Evolutionary conservation across 2,797 vertebrate species (phyloP).

Genomic region (Hippoglossus hippoglossus): DNA sequence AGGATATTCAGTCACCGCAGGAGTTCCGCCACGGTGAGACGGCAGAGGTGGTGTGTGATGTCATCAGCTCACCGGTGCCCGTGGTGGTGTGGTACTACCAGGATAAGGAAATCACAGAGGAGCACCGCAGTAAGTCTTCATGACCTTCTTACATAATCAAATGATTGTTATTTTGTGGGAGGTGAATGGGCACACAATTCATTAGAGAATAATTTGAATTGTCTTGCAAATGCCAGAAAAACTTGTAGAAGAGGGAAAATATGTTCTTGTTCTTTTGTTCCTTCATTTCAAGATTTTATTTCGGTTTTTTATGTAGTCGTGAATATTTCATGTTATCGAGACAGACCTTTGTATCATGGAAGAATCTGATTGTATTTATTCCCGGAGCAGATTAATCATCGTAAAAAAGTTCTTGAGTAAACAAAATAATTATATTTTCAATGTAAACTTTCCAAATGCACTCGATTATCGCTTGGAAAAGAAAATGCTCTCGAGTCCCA

Average conservation of each 20-base stretch:
- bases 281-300: no score
- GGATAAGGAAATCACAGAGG: constrained; percentile 90
- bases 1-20: constrained; percentile 91
- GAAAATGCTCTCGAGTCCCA: constrained; percentile 24
- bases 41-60: constrained; percentile 94
- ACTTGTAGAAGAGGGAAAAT: no score
- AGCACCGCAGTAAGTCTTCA: constrained; percentile 91
- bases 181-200: no score
- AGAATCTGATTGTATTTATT: neutral
- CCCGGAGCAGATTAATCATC: constrained; percentile 16
- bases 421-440: constrained; percentile 25
- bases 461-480: constrained; percentile 30
- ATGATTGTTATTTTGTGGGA: no score
- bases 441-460: constrained; percentile 47
- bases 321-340: no score
- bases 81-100: constrained; percentile 95
- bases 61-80: constrained; percentile 95
- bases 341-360: no score
- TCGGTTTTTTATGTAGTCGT: no score
- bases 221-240: no score
- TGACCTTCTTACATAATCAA: neutral
- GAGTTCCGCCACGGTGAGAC: constrained; percentile 95
- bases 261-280: no score
- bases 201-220: no score
- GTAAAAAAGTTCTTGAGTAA: neutral